Conservation (phyloP, 2,888 invertebrate species). For the Polietes domitor region DNA sequence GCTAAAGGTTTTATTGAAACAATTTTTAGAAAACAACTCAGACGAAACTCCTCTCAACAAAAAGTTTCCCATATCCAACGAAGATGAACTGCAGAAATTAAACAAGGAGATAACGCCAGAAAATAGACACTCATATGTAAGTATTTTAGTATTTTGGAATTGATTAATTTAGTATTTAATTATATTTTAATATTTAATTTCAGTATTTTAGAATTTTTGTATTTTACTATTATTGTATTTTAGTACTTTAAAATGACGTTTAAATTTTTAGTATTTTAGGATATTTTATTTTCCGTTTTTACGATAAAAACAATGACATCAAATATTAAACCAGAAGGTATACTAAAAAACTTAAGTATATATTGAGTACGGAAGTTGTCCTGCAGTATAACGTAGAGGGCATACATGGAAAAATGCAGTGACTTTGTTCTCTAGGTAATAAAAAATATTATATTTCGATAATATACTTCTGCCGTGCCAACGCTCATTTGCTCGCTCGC, state of each 20-base stretch:
- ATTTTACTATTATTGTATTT: too few relatives aligned
- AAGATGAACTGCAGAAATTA: not conserved
- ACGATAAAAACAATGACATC: not conserved
- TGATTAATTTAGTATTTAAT: too few relatives aligned
- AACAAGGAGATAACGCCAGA: not conserved
- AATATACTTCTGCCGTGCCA: too few relatives aligned
- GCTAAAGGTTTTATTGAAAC: not conserved
- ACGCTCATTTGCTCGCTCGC: too few relatives aligned
- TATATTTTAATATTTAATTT: too few relatives aligned
- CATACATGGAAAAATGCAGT: not conserved
- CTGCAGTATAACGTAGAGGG: not conserved
- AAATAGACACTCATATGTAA: not conserved
- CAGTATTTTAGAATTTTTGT: not conserved
- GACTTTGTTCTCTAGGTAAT: not conserved
- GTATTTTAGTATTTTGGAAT: not conserved
- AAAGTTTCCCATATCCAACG: not conserved
- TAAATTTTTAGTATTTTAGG: too few relatives aligned
- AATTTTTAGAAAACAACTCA: not conserved
- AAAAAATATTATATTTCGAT: not conserved
- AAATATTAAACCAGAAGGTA: not conserved
- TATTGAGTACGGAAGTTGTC: not conserved
- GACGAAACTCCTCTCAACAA: not conserved
- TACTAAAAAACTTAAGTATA: not conserved
- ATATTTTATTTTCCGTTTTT: not conserved
- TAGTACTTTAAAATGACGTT: too few relatives aligned